Evolutionary conservation across 2,797 vertebrate genomes (phyloP).

Genomic region (Myoxocephalus aenaeus): DNA sequence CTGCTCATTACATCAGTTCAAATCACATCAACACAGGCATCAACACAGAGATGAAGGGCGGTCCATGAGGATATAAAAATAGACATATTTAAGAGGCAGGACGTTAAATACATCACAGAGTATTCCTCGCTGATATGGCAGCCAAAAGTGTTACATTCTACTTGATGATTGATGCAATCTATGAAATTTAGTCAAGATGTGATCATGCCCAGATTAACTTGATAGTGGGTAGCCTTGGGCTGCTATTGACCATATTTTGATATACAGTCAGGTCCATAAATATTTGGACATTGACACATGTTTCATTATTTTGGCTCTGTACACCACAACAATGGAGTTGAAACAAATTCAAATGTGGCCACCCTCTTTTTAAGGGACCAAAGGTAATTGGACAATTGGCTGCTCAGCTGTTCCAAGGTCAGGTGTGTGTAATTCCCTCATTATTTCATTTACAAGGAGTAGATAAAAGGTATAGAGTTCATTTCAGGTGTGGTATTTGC

Average conservation of each 20-base stretch:
- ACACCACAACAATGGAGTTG: no score
- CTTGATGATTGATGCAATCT: background rate
- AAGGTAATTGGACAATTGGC: no score
- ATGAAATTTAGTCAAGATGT: background rate
- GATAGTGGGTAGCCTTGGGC: background rate
- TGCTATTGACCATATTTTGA: background rate
- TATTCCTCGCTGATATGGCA: background rate
- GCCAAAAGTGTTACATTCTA: background rate
- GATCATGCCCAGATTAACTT: background rate
- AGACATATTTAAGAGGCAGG: background rate
- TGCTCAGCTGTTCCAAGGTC: no score
- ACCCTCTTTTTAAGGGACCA: no score
- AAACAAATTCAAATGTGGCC: no score
- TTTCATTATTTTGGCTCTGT: no score
- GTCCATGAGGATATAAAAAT: background rate
- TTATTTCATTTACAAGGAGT: no score
- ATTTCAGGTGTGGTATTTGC: no score
- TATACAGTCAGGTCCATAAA: no score
- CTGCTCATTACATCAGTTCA: slow-evolving; percentile 18
- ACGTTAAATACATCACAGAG: background rate
- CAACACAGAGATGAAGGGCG: background rate
- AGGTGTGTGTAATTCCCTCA: no score
- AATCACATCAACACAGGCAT: background rate
- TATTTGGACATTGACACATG: no score
- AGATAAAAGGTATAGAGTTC: no score